Evolutionary conservation across 2,888 invertebrate species (phyloP), one percentile per base, ranked within the genome.

Genomic region (Trichopoda pennipes): DNA sequence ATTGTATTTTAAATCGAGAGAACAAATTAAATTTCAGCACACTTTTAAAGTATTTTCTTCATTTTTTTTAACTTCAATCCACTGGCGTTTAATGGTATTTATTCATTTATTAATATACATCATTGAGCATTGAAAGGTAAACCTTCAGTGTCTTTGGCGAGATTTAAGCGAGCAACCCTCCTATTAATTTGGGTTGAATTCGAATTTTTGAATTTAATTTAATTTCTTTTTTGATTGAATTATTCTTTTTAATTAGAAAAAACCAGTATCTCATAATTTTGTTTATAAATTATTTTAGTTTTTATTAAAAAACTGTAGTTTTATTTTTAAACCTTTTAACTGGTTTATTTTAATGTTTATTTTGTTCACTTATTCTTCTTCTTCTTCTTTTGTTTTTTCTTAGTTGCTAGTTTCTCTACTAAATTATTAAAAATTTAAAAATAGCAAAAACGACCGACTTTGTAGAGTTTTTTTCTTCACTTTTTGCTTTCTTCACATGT

Each of bases 361-460:
- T 28, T 28, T 28, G 28, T 28, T 28, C n/a, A n/a, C n/a, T 28
- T 28, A 28, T 1, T 28, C 7, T 28, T 28, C 8, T 3, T 28
- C 8, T 28, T 28, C 2, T 28, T 28, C 1, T 7, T 8, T 28
- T 28, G 3, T 28, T 28, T 28, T 28, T 28, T 28, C 6, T 6
- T 28, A 1, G 7, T 28, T 28, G 28, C 8, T 4, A 28, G 28
- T 28, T 2, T 6, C 28, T 28, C 28, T 28, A 28, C 7, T 4
- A 28, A 28, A 28, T 4, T 75, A 55, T 79, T 61, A 77, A 63
- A 72, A 82, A 75, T 79, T 75, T 49, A 32, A 72, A 81, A 81
- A 75, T 44, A 14, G 78, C 72, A 61, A 35, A 61, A 69, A 61
- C 21, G 38, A 75, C 21, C 17, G 47, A 58, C 4, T 35, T 3